phyloP scores from a whole-genome alignment of 2,888 invertebrate genomes.

The Nudaria mundana region DNA sequence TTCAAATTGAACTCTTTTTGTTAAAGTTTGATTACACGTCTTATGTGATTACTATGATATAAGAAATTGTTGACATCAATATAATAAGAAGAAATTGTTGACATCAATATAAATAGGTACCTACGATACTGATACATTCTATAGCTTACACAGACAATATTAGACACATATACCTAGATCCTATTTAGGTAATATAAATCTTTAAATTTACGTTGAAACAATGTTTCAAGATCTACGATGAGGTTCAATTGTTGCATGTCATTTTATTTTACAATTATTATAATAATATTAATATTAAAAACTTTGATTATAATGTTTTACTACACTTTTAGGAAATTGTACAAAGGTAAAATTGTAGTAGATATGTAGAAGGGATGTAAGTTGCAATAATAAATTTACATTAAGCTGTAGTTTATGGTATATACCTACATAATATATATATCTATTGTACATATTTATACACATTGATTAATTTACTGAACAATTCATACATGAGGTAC shows the following conservation, averaged over 20 bases:
- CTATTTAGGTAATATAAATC: neutral
- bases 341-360: constrained; percentile 28
- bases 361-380: constrained; percentile 28
- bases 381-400: constrained; percentile 5
- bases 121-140: constrained; percentile 4
- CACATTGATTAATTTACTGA: neutral
- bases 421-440: neutral
- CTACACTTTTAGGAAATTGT: constrained; percentile 22
- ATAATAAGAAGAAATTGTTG: no score
- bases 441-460: neutral
- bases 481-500: neutral
- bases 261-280: constrained; percentile 9
- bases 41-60: no score
- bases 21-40: no score
- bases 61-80: no score
- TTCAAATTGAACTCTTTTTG: no score
- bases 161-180: constrained; percentile 2
- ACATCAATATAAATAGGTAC: neutral
- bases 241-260: constrained; percentile 24
- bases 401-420: no score
- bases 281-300: constrained; percentile 2
- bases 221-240: constrained; percentile 15
- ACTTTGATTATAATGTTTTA: constrained; percentile 18
- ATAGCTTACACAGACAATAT: constrained; percentile 6
- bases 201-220: constrained; percentile 11